Percentiles rank a stretch among this genome's conserved stretches.
These are phyloP conservation scores for Orbicella faveolata DNA, from an alignment of 64 coral and sea anemone genomes.

Conservation along the genomic window DNA sequence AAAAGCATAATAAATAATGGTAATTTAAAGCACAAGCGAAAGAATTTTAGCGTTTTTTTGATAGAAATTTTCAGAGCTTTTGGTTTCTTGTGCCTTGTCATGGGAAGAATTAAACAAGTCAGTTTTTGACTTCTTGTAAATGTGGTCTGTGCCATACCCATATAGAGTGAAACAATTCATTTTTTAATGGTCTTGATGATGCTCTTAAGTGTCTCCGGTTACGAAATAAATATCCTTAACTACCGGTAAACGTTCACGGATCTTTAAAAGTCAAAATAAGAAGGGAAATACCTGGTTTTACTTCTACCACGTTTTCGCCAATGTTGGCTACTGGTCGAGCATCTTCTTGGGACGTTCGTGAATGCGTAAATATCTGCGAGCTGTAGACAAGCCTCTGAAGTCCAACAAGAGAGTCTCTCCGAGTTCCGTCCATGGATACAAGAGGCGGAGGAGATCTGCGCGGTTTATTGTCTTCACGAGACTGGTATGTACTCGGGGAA, in stretches of 20 bases:
- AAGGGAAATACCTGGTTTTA: slow-evolving; percentile 44
- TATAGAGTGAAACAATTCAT: not conserved
- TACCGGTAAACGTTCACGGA: slow-evolving; percentile 9
- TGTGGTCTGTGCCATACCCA: not conserved
- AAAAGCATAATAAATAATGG: slow-evolving; percentile 31
- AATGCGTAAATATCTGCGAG: slow-evolving; percentile 74
- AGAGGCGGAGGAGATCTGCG: slow-evolving; percentile 83
- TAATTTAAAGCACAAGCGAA: not conserved
- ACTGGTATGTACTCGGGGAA: not conserved
- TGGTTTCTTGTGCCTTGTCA: not conserved
- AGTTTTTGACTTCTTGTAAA: not conserved
- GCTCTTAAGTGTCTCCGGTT: slow-evolving; percentile 26
- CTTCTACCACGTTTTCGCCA: slow-evolving; percentile 32
- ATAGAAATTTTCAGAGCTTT: not conserved
- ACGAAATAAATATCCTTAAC: slow-evolving; percentile 40
- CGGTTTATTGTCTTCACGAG: slow-evolving; percentile 57
- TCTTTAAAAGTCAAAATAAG: slow-evolving; percentile 21
- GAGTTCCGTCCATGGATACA: slow-evolving; percentile 58
- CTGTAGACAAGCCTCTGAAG: slow-evolving; percentile 87
- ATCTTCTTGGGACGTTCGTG: slow-evolving; percentile 31
- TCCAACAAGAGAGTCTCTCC: slow-evolving; percentile 79
- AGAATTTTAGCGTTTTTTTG: not conserved
- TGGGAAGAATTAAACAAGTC: not conserved
- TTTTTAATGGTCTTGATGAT: slow-evolving; percentile 5
- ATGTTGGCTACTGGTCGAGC: slow-evolving; percentile 13